Conservation (phyloP, 2,888 invertebrate species). For the Drosophila falleni region DNA sequence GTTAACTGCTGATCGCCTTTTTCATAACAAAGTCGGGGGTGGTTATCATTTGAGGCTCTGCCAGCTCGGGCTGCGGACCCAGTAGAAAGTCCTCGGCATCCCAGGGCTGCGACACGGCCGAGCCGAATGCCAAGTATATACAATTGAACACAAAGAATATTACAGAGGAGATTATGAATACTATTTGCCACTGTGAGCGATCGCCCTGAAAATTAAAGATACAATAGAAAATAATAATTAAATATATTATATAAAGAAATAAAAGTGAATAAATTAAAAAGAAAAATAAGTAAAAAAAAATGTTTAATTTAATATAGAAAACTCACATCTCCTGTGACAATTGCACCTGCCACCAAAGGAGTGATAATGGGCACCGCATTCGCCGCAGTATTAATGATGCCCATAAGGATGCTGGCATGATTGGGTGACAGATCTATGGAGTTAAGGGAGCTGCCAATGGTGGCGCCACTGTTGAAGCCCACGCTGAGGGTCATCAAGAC, state of each 20-base stretch:
- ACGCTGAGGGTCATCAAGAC: conserved; percentile 87
- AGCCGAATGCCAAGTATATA: conserved; percentile 89
- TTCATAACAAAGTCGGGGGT: conserved; percentile 1
- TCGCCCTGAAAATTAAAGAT: conserved; percentile 75
- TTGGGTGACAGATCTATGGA: conserved; percentile 89
- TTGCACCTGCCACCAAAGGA: conserved; percentile 87
- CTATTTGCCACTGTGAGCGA: conserved; percentile 89
- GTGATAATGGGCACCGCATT: conserved; percentile 88
- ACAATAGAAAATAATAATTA: too few species aligned
- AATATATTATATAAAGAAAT: background rate
- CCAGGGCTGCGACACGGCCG: conserved; percentile 89
- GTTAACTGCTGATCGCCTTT: conserved; percentile 13
- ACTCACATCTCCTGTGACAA: conserved; percentile 85
- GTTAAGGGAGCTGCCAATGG: conserved; percentile 86
- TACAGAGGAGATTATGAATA: conserved; percentile 89
- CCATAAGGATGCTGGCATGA: conserved; percentile 89
- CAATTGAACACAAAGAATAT: conserved; percentile 89
- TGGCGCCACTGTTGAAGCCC: conserved; percentile 83
- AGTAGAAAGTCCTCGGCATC: conserved; percentile 87
- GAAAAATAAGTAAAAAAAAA: too few species aligned
- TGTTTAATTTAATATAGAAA: too few species aligned
- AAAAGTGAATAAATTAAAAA: background rate
- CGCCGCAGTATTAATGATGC: conserved; percentile 88
- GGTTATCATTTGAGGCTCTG: background rate
- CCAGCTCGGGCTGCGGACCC: conserved; percentile 31